These are phyloP conservation scores for Esox niger DNA, from an alignment of 2,113 vertebrate species.

Conservation along the genomic window DNA sequence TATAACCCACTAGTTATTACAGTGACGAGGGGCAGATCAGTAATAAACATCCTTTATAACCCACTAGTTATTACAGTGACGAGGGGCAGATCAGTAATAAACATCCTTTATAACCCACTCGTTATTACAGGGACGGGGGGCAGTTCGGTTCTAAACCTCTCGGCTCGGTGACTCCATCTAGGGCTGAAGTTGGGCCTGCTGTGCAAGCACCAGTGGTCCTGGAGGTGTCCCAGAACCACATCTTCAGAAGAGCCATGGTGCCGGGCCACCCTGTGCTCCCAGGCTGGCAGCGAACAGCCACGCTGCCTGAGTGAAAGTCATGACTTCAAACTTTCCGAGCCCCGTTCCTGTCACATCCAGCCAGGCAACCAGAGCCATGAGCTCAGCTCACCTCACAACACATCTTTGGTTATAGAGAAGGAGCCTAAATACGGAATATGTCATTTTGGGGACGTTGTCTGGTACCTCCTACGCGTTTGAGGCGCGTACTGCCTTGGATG, in stretches of 20 bases:
- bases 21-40: too few species aligned
- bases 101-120: conserved; percentile 41
- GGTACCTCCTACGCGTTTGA: conserved; percentile 11
- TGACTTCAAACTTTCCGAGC: conserved; percentile 73
- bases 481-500: background rate
- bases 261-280: conserved; percentile 54
- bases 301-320: conserved; percentile 66
- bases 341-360: conserved; percentile 44
- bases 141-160: conserved; percentile 17
- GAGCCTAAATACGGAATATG: conserved; percentile 33
- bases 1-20: conserved; percentile 36
- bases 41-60: conserved; percentile 43
- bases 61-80: conserved; percentile 35
- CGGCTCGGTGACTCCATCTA: conserved; percentile 3
- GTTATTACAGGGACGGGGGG: conserved; percentile 36
- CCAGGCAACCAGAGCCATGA: conserved; percentile 41
- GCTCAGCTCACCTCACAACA: conserved; percentile 39
- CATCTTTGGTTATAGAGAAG: conserved; percentile 18
- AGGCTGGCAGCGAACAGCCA: conserved; percentile 29
- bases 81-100: too few species aligned
- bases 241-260: conserved; percentile 65
- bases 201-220: conserved; percentile 62
- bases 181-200: conserved; percentile 24
- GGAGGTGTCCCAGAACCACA: conserved; percentile 63
- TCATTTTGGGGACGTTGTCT: conserved; percentile 29